Base-by-base conservation (phyloP, 1,140 invertebrate genomes). In the Neodiprion lecontei region DNA sequence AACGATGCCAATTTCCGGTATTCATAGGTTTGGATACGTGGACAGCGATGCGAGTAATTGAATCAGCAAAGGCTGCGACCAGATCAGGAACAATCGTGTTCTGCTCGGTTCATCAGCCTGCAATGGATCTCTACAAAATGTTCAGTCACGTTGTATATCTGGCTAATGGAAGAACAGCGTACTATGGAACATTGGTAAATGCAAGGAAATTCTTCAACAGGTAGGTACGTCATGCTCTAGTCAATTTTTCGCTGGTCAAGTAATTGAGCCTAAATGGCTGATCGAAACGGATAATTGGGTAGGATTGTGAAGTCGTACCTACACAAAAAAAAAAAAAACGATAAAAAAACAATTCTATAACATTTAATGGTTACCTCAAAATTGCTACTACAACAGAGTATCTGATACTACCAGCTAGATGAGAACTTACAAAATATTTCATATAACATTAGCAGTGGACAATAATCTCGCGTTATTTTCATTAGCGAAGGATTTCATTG, bases 51-150 rank as follows among this genome's bases (percentile, higher is more conserved):
- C 93, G 91, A 72, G 89, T 92, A 10, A 88, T 94, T 10, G 91
- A 88, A 47, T 88, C 92, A 10, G 82, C 94, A 9, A 92, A 92
- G 81, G 86, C 87, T 5, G 87, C 96, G 14, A 93, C 94, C 1
- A 84, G 88, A 28, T 91, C 91, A 47, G 94, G 94, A 0, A 87
- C 94, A 14, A 94, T 94, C 1, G 92, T 97, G 47, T 91, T 96
- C 9, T 96, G 95, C 82, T 95, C 95, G n/a, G 94, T 97, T 74
- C 96, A 97, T 86, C 96, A 97, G 78, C 96, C 96, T 1, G 95
- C 94, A 67, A 95, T 95, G 9, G 91, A 92, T 72, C 87, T 96
- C 5, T 96, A 96, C 85, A 91, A 89, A 49, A 82, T 90, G 4
- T 92, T 92, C 74, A 91, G 91, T 78, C 91, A 92, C 78, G 84